Conservation (phyloP, 2,113 vertebrate genomes). For the Okapia johnstoni region DNA sequence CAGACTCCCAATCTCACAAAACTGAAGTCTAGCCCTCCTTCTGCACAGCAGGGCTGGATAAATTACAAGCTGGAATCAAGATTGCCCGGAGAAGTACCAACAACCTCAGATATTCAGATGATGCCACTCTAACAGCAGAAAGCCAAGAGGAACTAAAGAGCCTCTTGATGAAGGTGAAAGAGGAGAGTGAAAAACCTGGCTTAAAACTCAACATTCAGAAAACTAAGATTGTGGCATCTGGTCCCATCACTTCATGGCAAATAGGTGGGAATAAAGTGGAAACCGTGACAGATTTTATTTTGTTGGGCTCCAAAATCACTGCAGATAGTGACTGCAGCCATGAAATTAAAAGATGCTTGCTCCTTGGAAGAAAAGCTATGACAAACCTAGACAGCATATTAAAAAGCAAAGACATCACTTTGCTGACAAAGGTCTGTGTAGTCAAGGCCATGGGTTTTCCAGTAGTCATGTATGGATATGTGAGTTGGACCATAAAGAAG, state of each 20-base stretch:
- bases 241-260: neutral
- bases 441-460: neutral
- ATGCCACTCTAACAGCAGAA: too few species aligned
- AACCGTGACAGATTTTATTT: neutral
- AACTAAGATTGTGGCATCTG: neutral
- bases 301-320: neutral
- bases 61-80: too few species aligned
- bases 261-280: neutral
- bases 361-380: neutral
- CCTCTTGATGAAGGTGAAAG: too few species aligned
- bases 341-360: neutral
- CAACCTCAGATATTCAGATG: too few species aligned
- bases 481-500: neutral
- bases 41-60: neutral
- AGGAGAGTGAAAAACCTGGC: too few species aligned
- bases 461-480: neutral
- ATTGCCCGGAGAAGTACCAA: too few species aligned
- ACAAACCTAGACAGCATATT: neutral
- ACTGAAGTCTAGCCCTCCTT: neutral
- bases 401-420: neutral
- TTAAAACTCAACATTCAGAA: neutral
- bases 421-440: neutral
- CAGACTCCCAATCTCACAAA: neutral
- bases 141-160: too few species aligned
- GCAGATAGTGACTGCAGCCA: neutral